Percentiles rank a stretch among this genome's conserved stretches.
Evolutionary conservation across 2,113 vertebrate species (phyloP).

Genomic region (Setophaga coronata): DNA sequence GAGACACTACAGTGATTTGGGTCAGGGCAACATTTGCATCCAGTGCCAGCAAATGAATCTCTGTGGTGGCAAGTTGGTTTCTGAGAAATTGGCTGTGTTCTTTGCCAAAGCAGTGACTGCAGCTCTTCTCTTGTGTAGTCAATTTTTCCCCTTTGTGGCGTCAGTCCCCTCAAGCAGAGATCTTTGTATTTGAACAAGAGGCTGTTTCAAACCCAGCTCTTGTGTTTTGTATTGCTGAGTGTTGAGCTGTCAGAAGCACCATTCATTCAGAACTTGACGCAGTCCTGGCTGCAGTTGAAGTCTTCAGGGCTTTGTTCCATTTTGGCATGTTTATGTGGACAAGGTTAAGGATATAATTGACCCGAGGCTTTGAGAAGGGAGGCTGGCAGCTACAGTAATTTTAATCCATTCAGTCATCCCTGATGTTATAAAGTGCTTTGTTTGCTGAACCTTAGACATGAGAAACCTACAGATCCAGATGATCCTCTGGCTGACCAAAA

Average conservation of each 20-base stretch:
- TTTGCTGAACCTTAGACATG: slow-evolving; percentile 80
- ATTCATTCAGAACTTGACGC: background rate
- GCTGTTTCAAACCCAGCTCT: background rate
- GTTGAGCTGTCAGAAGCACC: background rate
- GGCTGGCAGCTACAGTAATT: background rate
- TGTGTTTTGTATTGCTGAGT: background rate
- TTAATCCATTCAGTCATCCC: background rate
- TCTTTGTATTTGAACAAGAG: slow-evolving; percentile 31
- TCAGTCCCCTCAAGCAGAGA: background rate
- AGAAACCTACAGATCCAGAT: slow-evolving; percentile 97
- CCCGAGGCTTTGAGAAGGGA: background rate
- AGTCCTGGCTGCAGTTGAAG: background rate
- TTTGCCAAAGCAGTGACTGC: background rate
- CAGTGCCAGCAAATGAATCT: background rate
- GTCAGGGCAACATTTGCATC: no score
- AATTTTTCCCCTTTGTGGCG: rapidly evolving
- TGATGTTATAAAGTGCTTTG: background rate
- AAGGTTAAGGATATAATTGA: background rate
- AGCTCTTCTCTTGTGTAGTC: background rate
- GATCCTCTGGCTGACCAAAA: slow-evolving; percentile 98
- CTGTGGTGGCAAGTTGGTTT: background rate
- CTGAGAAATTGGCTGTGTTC: background rate
- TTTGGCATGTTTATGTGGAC: background rate
- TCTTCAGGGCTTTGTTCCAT: background rate
- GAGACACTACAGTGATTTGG: rapidly evolving